A percentile compares a stretch with the other conserved stretches of the same genome.
Conservation (phyloP, 64 coral and sea anemone genomes). For the Montipora efflorescens region DNA sequence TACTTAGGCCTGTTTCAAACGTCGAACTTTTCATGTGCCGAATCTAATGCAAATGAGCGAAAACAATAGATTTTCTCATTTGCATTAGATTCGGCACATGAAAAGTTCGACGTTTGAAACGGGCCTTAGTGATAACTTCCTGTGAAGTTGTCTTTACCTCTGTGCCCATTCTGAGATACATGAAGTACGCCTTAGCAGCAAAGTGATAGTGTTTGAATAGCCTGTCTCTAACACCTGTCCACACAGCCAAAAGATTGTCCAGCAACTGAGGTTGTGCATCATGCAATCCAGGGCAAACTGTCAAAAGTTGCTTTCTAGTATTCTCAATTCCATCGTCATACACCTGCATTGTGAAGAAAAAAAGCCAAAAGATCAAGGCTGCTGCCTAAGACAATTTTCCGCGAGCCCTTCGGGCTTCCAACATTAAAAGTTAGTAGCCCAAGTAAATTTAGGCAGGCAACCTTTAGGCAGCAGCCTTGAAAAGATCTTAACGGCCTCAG, state of each 20-base stretch:
- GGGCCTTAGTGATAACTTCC: neutral
- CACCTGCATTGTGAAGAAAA: constrained; percentile 41
- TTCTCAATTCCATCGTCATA: constrained; percentile 84
- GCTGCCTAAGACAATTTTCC: neutral
- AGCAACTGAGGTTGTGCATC: constrained; percentile 69
- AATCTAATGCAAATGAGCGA: too few relatives aligned
- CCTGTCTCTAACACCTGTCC: constrained; percentile 91
- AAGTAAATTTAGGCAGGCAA: too few relatives aligned
- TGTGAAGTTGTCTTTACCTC: constrained; percentile 55
- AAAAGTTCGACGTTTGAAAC: too few relatives aligned
- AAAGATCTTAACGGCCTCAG: too few relatives aligned
- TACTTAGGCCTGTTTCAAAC: too few relatives aligned
- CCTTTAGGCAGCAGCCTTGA: too few relatives aligned
- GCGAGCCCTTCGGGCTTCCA: too few relatives aligned
- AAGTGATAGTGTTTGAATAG: constrained; percentile 96
- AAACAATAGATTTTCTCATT: too few relatives aligned
- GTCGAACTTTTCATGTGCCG: too few relatives aligned
- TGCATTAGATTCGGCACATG: too few relatives aligned
- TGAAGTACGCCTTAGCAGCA: constrained; percentile 99
- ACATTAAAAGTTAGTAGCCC: too few relatives aligned
- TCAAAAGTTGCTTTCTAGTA: constrained; percentile 87
- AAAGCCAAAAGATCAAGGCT: neutral
- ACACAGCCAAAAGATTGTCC: constrained; percentile 85
- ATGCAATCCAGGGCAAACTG: constrained; percentile 69
- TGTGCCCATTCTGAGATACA: constrained; percentile 91